Evolutionary conservation across 2,888 invertebrate genomes (phyloP), one percentile per base, ranked within the genome.

Genomic region (Synanthedon tipuliformis): DNA sequence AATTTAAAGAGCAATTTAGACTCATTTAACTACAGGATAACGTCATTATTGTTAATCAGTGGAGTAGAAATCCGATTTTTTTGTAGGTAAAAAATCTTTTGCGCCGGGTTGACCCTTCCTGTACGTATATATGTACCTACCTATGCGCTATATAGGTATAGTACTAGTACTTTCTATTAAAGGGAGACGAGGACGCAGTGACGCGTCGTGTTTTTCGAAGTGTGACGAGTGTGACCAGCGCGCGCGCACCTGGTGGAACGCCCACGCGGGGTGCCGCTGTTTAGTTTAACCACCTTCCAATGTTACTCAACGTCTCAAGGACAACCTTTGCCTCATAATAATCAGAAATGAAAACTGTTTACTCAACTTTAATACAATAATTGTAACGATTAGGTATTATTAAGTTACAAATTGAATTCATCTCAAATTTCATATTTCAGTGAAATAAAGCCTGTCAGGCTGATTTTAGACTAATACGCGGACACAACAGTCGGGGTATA

Each of bases 211-310:
- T 63, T 66, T 69, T 66, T 73, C 55, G 65, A 70, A 77, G 69
- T 56, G 54, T 51, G 55, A 61, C 60, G 65, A 10, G 34, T 34
- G 34, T 10, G 34, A 34, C 34, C 34, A 34, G 62, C 65, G 62
- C 55, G 55, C 49, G 67, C 62, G 69, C 73, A 71, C 59, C 62
- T 59, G 67, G 66, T 72, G 80, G 75, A 80, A 81, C 80, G 70
- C 53, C 57, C 57, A 57, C 61, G 64, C 60, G 64, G 75, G 75
- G 78, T 77, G 78, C 71, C 65, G 55, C 55, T 56, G 48, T 50
- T 52, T 52, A 52, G 54, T 51, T 52, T 55, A 52, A 54, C 50
- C 51, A 59, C 58, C 53, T 45, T 45, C 34, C 34, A 34, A 34
- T 51, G 51, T 51, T 27, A 13, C n/a, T 50, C 50, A 50, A 45